phyloP scores from a whole-genome alignment of 2,888 invertebrate species.

The Amaurobius ferox region DNA sequence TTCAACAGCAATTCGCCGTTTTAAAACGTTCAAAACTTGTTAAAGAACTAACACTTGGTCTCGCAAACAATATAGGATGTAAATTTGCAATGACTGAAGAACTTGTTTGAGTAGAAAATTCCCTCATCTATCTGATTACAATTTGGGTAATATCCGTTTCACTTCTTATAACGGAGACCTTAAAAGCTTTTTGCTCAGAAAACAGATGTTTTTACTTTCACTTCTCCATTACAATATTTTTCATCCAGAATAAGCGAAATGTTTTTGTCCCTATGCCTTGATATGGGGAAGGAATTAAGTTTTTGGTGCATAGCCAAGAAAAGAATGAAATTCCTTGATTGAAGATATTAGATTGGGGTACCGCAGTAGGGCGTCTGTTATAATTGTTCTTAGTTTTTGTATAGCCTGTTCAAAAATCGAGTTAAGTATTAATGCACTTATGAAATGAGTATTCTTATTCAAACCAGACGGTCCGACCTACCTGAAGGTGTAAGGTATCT shows the following conservation, averaged over 20 bases:
- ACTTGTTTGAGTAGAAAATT: background rate
- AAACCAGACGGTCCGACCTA: no score
- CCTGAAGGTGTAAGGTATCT: no score
- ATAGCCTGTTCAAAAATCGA: no score
- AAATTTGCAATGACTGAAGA: background rate
- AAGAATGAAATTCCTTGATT: background rate
- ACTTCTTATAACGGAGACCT: background rate
- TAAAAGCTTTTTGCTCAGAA: background rate
- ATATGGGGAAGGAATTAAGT: slow-evolving; percentile 1
- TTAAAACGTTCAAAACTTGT: background rate
- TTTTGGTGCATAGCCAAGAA: background rate
- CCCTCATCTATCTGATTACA: background rate
- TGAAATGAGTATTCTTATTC: no score
- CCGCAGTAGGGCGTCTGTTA: background rate
- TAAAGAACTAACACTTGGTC: background rate
- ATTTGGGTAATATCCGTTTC: background rate
- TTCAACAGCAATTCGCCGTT: no score
- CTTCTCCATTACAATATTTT: background rate
- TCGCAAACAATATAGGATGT: background rate
- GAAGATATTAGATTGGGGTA: background rate
- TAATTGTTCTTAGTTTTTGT: background rate
- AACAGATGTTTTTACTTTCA: background rate
- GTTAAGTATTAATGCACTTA: no score
- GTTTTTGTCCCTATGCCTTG: background rate
- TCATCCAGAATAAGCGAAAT: background rate